Conservation (phyloP, 2,888 invertebrate species). For the Cyrtodaria siliqua region DNA sequence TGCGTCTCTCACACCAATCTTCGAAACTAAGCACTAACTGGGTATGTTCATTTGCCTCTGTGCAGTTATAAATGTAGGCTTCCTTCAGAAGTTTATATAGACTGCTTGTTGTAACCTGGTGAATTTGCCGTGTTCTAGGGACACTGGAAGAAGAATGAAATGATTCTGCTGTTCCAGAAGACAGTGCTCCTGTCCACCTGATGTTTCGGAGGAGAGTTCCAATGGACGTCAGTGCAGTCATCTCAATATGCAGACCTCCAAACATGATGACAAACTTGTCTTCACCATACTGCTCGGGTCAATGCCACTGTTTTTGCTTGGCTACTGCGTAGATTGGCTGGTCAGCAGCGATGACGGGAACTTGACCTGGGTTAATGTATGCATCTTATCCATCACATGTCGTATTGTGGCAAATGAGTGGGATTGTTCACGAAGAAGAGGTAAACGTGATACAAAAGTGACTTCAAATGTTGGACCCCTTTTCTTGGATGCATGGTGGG, state of each 20-base stretch:
- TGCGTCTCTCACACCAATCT: constrained; percentile 13
- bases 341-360: constrained; percentile 63
- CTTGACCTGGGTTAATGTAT: constrained; percentile 5
- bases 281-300: constrained; percentile 69
- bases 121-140: constrained; percentile 57
- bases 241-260: constrained; percentile 58
- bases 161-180: constrained; percentile 58
- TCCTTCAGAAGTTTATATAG: constrained; percentile 55
- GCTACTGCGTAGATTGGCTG: constrained; percentile 75
- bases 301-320: constrained; percentile 74
- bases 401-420: constrained; percentile 3
- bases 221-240: constrained; percentile 13
- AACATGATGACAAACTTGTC: constrained; percentile 71
- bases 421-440: constrained; percentile 19
- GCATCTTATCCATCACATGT: constrained; percentile 33
- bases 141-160: constrained; percentile 60
- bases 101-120: constrained; percentile 58
- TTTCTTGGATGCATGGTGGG: constrained; percentile 2
- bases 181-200: constrained; percentile 47
- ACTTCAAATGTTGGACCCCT: background rate
- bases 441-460: constrained; percentile 16
- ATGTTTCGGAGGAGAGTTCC: constrained; percentile 21
- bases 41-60: background rate
- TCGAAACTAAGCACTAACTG: constrained; percentile 5
- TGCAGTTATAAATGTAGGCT: constrained; percentile 17